Base-by-base conservation (phyloP, 2,113 vertebrate genomes). In the Procavia capensis region DNA sequence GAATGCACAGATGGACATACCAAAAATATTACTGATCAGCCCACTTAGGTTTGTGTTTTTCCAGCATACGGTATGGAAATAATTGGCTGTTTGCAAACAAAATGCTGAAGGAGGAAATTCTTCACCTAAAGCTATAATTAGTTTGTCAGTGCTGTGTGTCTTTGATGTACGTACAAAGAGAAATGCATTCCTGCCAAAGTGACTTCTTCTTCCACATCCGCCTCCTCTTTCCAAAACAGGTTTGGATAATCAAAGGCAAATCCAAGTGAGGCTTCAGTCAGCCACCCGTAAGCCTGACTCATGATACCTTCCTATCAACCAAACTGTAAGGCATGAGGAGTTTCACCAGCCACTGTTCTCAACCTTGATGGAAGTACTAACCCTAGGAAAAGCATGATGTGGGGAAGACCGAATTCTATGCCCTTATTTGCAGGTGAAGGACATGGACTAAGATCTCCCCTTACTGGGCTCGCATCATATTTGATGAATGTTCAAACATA, bases 61-160 rank as follows among this genome's bases (percentile, higher is more conserved):
- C 95, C 78, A 96, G 25, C 75, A 80, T 0, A 0, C 57, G 89
- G 27, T 61, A 92, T 93, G 89, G 81, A 97, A 84, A 59, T 82
- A 98, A 97, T 93, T 93, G 85, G 54, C 76, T 98, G 87, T 98
- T 98, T 96, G 96, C 85, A 98, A 97, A 97, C 88, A 97, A 72
- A 94, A 96, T 27, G 78, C 24, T 89, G 59, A 80, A 90, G 79
- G 59, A 97, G 91, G 61, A 96, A 98, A 94, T 20, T 7, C 31
- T 97, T 47, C 41, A 63, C 57, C 93, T 95, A 81, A 97, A 95
- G 98, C 59, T 75, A 3, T 94, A 97, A 97, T 97, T 96, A 95
- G n/a, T 74, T 54, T 97, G 93, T 96, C 94, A 86, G 39, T 27
- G 79, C 68, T 45, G 41, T 78, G 68, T 22, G 16, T 76, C 87